phyloP scores from a whole-genome alignment of 2,797 vertebrate genomes.

The Bradypodion ventrale region DNA sequence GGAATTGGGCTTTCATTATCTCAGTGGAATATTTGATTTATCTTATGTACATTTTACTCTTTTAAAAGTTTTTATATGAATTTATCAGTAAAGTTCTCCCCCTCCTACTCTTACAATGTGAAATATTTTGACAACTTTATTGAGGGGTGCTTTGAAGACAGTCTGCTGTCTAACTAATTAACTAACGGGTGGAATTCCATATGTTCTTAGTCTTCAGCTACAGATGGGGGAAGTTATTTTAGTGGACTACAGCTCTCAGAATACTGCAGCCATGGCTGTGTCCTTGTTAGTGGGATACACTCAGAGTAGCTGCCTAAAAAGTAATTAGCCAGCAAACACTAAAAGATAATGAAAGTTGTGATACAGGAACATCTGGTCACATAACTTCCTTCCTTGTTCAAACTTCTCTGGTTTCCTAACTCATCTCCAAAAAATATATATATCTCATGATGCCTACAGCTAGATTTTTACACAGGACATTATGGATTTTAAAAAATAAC shows the following conservation, averaged over 20 bases:
- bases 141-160: background rate
- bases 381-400: background rate
- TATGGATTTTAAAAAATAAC: background rate
- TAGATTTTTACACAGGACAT: background rate
- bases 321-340: too few relatives aligned
- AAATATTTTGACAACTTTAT: background rate
- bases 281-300: too few relatives aligned
- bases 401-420: background rate
- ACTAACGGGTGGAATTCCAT: too few relatives aligned
- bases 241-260: too few relatives aligned
- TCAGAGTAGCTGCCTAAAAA: too few relatives aligned
- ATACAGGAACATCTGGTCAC: background rate
- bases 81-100: background rate
- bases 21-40: background rate
- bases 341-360: background rate
- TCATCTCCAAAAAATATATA: slow-evolving; percentile 2
- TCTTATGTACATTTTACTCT: background rate
- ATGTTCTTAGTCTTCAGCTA: too few relatives aligned
- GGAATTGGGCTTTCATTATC: background rate
- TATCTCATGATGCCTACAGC: background rate
- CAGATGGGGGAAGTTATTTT: too few relatives aligned
- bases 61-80: background rate
- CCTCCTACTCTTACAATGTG: background rate
- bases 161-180: background rate
- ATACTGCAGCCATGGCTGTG: too few relatives aligned